Evolutionary conservation across 1,140 invertebrate genomes (phyloP), one percentile per base, ranked within the genome.

Genomic region (Cherax destructor): DNA sequence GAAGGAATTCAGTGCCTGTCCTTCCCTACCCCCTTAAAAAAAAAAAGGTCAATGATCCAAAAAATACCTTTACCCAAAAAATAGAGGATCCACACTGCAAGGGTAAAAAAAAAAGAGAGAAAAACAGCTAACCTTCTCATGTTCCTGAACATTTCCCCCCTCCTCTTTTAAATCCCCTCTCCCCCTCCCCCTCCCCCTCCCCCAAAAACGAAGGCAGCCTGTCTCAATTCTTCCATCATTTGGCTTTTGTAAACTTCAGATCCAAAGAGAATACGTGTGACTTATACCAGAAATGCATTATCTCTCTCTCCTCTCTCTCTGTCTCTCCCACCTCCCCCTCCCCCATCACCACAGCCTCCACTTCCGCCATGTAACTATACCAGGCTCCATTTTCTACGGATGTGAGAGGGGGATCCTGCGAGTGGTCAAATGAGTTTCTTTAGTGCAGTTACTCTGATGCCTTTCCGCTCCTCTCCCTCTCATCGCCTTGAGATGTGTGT

Each of bases 201-300:
- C 30, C 0, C 0, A 47, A 18, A 49, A 47, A 24, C 6, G 49
- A 61, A 69, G 59, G n/a, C 61, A 24, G 56, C 65, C 52, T 7
- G 41, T 85, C 65, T 47, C 16, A n/a, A 1, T 69, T 41, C 41
- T 50, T 50, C 83, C 65, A 41, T 41, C 41, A 11, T 30, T 74
- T 21, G 4, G 47, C 59, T 83, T 41, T 41, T 88, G 2, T 41
- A 59, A 24, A 83, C n/a, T 21, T 83, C 78, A 30, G 59, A 61
- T 61, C 6, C 74, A 59, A 47, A 24, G 72, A 59, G 30, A n/a
- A 30, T 61, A 16, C 56, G 69, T 56, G 49, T 76, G 84, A 86
- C 84, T 86, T 86, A 86, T 86, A 52, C 72, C 84, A 86, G 69
- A 86, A 86, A 86, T 86, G 84, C 85, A 78, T 86, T 78, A 81